Evolutionary conservation across 64 coral and sea anemone species (phyloP).

Genomic region (Pachyseris speciosa): DNA sequence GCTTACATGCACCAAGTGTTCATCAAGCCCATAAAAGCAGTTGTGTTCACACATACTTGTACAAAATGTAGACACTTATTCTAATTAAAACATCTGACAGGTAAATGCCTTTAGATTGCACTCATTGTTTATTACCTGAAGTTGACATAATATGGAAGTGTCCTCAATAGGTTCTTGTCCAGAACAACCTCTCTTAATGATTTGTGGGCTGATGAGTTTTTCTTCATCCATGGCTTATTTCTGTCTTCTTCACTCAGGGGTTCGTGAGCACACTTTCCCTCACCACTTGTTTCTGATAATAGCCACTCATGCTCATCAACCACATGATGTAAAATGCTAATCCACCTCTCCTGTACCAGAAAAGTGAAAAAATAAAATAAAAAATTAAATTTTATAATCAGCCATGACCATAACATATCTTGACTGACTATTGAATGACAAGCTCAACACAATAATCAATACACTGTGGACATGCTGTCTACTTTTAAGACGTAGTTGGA

Average conservation of each 20-base stretch:
- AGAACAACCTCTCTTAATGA: conserved; percentile 18
- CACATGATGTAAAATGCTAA: conserved; percentile 9
- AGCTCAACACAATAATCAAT: too few relatives aligned
- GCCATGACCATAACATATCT: neutral
- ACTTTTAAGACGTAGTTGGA: too few relatives aligned
- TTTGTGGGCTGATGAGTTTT: conserved; percentile 20
- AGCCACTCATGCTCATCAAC: conserved; percentile 46
- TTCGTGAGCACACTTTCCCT: conserved; percentile 46
- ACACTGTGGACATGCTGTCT: too few relatives aligned
- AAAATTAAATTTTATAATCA: neutral
- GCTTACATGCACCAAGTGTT: too few relatives aligned
- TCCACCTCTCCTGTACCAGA: neutral
- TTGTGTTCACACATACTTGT: too few relatives aligned
- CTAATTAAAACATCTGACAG: too few relatives aligned
- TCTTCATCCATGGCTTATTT: conserved; percentile 56
- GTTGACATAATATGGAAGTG: conserved; percentile 14
- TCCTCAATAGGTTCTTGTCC: neutral
- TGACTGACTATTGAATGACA: too few relatives aligned
- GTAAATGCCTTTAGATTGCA: too few relatives aligned
- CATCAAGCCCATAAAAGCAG: too few relatives aligned
- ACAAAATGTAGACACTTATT: too few relatives aligned
- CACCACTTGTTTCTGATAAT: neutral
- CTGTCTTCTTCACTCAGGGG: conserved; percentile 38
- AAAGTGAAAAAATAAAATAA: neutral
- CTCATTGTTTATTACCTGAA: too few relatives aligned